These are phyloP conservation scores for Norana najaformis DNA, from an alignment of 2,888 invertebrate genomes.

Conservation along the genomic window DNA sequence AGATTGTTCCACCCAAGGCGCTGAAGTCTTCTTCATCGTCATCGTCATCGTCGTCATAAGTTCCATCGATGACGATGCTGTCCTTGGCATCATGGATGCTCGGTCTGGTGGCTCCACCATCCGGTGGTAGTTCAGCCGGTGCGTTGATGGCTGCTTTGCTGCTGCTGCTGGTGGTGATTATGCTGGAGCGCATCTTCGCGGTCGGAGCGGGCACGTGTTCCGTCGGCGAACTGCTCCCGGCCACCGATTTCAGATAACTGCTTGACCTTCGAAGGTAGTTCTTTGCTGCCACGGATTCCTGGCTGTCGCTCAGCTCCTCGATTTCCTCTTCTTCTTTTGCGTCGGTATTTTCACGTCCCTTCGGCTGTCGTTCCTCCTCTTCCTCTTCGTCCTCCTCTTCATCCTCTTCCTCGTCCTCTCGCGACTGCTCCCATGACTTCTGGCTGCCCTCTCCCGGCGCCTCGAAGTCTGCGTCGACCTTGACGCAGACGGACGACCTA, in stretches of 20 bases:
- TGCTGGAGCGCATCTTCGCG: neutral
- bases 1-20: slow-evolving; percentile 16
- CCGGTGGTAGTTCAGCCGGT: neutral
- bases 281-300: neutral
- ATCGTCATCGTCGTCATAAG: neutral
- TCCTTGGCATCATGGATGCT: neutral
- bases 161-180: neutral
- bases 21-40: slow-evolving; percentile 26
- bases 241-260: slow-evolving; percentile 6
- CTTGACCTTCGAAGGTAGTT: neutral
- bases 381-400: neutral
- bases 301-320: neutral
- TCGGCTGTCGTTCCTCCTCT: neutral
- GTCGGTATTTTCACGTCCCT: neutral
- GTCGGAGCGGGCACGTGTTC: neutral
- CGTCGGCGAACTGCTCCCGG: neutral
- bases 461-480: neutral
- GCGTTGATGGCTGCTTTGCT: neutral
- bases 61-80: neutral
- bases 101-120: neutral
- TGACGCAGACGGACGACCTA: neutral
- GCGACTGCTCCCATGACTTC: neutral
- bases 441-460: neutral
- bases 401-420: neutral
- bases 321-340: neutral